Base-by-base conservation (phyloP, 2,888 invertebrate species). In the Bombylius discolor region DNA sequence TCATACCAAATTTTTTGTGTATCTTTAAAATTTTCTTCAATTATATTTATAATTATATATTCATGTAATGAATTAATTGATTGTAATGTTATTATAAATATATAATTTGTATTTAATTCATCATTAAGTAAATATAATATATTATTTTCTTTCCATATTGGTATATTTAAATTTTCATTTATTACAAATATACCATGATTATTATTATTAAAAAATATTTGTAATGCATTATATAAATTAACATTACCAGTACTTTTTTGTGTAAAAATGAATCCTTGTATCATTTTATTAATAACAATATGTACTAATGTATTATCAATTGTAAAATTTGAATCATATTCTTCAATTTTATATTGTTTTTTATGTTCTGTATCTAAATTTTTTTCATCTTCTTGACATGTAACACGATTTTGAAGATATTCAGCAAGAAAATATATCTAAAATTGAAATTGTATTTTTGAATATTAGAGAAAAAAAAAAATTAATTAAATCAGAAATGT, bases 101-200 rank as follows among this genome's bases (percentile, higher is more conserved):
- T 46, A 23, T 31, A 9, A 11, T 51, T 39, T 6, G 12, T 36
- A 8, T 36, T n/a, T 5, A 36, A 45, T 14, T 58, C n/a, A 12
- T 56, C 49, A 23, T 61, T 57, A 34, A 60, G 60, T 48, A 63
- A 48, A 51, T 63, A 62, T 34, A 48, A 62, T 12, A 32, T 42
- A 13, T 57, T 59, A 42, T 53, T 55, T 23, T 62, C 63, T 33
- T 56, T 58, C 63, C 63, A 63, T n/a, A 63, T 9, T 2, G 62
- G 57, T 53, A 56, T 62, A 32, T 36, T 53, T 8, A 34, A 50
- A 12, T 46, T 46, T 13, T 56, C 56, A 11, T 58, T 54, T 6
- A 60, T 53, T 11, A 44, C 51, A 1, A 63, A 23, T 1, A 63
- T 48, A 6, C 51, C 55, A 34, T 58, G 52, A 3, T 56, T 57